These are phyloP conservation scores for Xanthorhoe spadicearia DNA, from an alignment of 2,888 invertebrate genomes.

Conservation along the genomic window DNA sequence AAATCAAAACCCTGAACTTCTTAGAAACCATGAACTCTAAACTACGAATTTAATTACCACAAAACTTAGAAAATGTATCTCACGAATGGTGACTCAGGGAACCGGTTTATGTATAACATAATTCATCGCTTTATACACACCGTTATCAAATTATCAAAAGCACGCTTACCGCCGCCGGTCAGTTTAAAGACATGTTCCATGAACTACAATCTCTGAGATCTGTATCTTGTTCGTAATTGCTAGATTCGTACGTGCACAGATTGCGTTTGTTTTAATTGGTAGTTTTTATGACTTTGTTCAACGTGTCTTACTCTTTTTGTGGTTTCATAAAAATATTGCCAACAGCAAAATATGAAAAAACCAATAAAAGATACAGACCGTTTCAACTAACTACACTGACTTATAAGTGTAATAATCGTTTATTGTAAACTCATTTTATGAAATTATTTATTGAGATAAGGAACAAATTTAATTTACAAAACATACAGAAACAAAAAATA, in stretches of 20 bases:
- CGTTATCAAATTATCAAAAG: slow-evolving; percentile 84
- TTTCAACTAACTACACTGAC: too few species aligned
- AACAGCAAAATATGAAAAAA: background rate
- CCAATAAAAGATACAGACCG: too few species aligned
- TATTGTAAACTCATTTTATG: too few species aligned
- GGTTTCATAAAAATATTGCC: background rate
- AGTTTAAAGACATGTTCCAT: slow-evolving; percentile 79
- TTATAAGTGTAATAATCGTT: too few species aligned
- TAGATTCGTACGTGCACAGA: slow-evolving; percentile 69
- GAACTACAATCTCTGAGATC: slow-evolving; percentile 69
- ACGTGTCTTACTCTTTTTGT: slow-evolving; percentile 13
- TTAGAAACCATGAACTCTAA: slow-evolving; percentile 43
- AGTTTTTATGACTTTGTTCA: slow-evolving; percentile 33
- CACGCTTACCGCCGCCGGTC: slow-evolving; percentile 82
- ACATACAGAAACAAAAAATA: too few species aligned
- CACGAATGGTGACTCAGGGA: slow-evolving; percentile 60
- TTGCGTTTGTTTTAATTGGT: slow-evolving; percentile 50
- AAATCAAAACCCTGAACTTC: slow-evolving; percentile 24
- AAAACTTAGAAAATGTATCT: slow-evolving; percentile 14
- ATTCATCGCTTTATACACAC: slow-evolving; percentile 72
- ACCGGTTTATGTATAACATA: slow-evolving; percentile 66
- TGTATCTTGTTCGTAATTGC: slow-evolving; percentile 76
- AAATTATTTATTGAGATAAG: too few species aligned
- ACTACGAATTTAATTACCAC: slow-evolving; percentile 33
- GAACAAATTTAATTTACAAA: too few species aligned